Evolutionary conservation across 2,888 invertebrate genomes (phyloP).

Genomic region (Lathronympha strigana): DNA sequence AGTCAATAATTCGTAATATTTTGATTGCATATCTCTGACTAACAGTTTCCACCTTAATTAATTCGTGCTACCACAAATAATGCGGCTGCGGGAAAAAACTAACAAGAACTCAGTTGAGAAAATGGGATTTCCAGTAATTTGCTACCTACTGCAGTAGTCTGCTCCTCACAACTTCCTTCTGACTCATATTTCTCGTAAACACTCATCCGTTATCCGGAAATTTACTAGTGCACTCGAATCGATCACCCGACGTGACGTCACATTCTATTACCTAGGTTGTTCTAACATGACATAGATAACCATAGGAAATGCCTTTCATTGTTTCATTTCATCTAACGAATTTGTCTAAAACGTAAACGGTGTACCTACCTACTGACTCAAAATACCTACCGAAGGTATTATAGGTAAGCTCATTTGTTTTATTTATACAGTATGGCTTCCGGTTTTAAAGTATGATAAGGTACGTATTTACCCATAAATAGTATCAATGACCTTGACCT

Average conservation of each 20-base stretch:
- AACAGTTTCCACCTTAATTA: too few species aligned
- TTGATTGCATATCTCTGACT: too few species aligned
- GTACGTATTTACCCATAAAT: background rate
- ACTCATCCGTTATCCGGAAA: constrained; percentile 20
- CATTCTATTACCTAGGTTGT: too few species aligned
- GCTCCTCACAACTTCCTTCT: constrained; percentile 4
- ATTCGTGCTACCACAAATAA: too few species aligned
- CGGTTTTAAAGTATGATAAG: too few species aligned
- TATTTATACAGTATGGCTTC: too few species aligned
- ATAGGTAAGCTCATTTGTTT: too few species aligned
- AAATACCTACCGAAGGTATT: too few species aligned
- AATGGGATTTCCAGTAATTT: background rate
- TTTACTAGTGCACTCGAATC: constrained; percentile 6
- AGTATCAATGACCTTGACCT: constrained; percentile 21
- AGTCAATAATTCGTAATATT: background rate
- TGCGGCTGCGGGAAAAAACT: background rate
- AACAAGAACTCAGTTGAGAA: background rate
- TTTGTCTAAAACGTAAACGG: too few species aligned
- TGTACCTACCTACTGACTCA: too few species aligned
- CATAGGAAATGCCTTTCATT: constrained; percentile 10
- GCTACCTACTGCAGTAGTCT: background rate
- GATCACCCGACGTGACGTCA: background rate
- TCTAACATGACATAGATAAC: background rate
- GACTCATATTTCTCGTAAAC: constrained; percentile 14
- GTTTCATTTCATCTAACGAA: too few species aligned